Percentiles rank a stretch among this genome's conserved stretches.
These are phyloP conservation scores for Elysia crispata DNA, from an alignment of 2,888 invertebrate genomes.

Conservation along the genomic window DNA sequence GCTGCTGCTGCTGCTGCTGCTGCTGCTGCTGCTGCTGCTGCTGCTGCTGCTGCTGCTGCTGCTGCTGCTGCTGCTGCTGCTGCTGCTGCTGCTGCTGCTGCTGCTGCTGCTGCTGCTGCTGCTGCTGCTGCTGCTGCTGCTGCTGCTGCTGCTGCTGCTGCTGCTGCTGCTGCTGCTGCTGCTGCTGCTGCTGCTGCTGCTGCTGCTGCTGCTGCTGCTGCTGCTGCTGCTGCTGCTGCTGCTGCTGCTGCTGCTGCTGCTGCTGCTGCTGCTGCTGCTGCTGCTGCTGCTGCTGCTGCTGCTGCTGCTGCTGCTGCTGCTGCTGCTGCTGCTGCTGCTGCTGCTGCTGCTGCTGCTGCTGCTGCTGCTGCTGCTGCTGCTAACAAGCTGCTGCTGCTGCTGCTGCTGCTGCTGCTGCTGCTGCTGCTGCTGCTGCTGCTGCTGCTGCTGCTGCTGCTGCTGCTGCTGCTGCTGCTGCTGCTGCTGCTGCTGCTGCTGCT, in stretches of 20 bases:
- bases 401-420: constrained; percentile 11
- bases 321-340: constrained; percentile 13
- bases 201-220: constrained; percentile 19
- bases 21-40: constrained; percentile 13
- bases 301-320: constrained; percentile 7
- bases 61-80: constrained; percentile 7
- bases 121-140: constrained; percentile 13
- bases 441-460: constrained; percentile 16
- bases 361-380: no score
- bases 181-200: constrained; percentile 10
- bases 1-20: no score
- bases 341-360: constrained; percentile 16
- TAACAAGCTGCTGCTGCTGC: no score
- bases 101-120: constrained; percentile 10
- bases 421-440: constrained; percentile 10
- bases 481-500: constrained; percentile 9
- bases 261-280: constrained; percentile 9
- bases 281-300: constrained; percentile 16
- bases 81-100: constrained; percentile 16
- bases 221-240: constrained; percentile 11
- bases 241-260: constrained; percentile 13
- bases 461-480: constrained; percentile 9
- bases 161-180: constrained; percentile 10
- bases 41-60: constrained; percentile 16
- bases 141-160: constrained; percentile 16